phyloP scores from a whole-genome alignment of 30 jellyfish, hydroid and myxozoan species.

The Mastigias papua region DNA sequence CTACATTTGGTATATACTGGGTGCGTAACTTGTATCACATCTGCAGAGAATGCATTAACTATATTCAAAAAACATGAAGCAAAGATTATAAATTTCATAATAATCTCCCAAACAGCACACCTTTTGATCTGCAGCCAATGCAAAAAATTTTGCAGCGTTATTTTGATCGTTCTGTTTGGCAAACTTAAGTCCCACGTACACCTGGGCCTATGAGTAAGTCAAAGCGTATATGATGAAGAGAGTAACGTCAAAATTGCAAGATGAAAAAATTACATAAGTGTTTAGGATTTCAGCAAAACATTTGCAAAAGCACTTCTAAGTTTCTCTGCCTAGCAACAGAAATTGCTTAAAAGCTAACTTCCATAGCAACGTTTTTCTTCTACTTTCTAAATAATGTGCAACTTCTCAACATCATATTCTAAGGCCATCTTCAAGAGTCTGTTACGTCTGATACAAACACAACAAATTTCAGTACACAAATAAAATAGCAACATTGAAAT shows the following conservation, averaged over 20 bases:
- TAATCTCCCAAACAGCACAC: conserved; percentile 1
- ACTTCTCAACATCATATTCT: no score
- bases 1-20: neutral
- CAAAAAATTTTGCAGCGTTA: conserved; percentile 51
- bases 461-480: no score
- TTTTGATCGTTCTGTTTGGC: conserved; percentile 39
- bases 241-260: neutral
- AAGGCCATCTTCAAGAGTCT: no score
- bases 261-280: neutral
- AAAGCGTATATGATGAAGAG: neutral
- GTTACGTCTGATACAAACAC: no score
- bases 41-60: neutral
- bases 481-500: no score
- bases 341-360: no score
- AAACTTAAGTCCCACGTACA: conserved; percentile 40
- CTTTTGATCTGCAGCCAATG: conserved; percentile 65
- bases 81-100: neutral
- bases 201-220: conserved; percentile 53
- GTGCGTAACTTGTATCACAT: neutral
- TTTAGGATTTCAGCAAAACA: no score
- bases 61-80: neutral
- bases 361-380: no score
- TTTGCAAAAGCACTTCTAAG: no score
- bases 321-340: no score
- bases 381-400: no score